Evolutionary conservation across 2,113 vertebrate genomes (phyloP), one percentile per base, ranked within the genome.

Genomic region (Melanerpes formicivorus): DNA sequence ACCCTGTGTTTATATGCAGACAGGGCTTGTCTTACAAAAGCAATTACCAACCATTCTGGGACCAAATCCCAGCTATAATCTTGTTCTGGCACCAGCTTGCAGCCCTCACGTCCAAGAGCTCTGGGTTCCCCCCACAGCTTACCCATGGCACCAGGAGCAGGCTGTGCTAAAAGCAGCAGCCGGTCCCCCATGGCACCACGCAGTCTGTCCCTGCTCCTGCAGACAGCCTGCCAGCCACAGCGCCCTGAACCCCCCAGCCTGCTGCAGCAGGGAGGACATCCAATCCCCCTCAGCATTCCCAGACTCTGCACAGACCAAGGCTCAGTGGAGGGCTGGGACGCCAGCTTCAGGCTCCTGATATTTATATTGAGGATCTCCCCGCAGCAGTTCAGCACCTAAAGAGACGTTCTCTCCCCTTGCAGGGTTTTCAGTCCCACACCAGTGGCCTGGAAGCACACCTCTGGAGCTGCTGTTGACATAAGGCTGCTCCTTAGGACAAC

Each of bases 1-100:
- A 73, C 80, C 86, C 92, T 77, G 84, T 93, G 90, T 94, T 96
- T 96, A 82, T 96, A 95, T 80, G 90, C 60, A 94, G 96, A 87
- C 92, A 77, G 90, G 75, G 90, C 72, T 92, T 95, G 92, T 85
- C 89, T 96, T 84, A 87, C 86, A 96, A 89, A 90, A 40, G 64
- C 87, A 96, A 56, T 96, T 96, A 93, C 92, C 87, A 55, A 48
- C 87, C 84, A 21, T 60, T 78, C 93, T 74, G 92, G 93, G 95
- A 71, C 90, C 40, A 79, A 84, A 87, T 85, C 87, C 92, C 95
- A 92, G 90, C 95, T 82, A 40, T 74, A 73, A 93, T 89, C 90
- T 90, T 74, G 60, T 77, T 55, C 91, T 96, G 95, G 96, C 96
- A 90, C 90, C 89, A 64, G 88, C 92, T 91, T 89, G 1, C 86